Percentiles rank a stretch among this genome's conserved stretches.
Conservation (phyloP, 2,797 vertebrate genomes). For the Podarcis lilfordi region DNA sequence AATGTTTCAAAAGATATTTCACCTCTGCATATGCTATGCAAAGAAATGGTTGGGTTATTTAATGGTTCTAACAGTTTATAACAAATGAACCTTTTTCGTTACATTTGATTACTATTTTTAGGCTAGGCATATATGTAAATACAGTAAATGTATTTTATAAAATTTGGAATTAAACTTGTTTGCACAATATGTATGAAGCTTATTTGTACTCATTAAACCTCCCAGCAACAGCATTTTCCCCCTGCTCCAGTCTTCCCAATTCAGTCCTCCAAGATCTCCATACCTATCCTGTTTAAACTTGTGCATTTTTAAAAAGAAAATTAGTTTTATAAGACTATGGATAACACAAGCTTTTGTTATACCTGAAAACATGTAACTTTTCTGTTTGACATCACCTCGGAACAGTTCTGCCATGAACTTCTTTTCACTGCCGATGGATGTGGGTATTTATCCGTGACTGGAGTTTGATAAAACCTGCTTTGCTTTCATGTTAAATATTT, state of each 20-base stretch:
- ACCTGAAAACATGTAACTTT: background rate
- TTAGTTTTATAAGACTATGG: slow-evolving; percentile 38
- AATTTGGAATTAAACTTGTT: slow-evolving; percentile 68
- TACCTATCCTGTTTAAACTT: slow-evolving; percentile 33
- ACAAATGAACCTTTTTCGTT: slow-evolving; percentile 15
- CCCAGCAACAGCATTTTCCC: no score
- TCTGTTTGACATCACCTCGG: background rate
- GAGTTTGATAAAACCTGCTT: background rate
- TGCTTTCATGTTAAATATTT: background rate
- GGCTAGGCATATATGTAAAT: slow-evolving; percentile 69
- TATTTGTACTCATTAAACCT: slow-evolving; percentile 59
- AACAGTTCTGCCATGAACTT: background rate
- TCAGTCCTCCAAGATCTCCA: background rate
- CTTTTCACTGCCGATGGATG: background rate
- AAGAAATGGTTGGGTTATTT: slow-evolving; percentile 57
- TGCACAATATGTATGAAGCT: slow-evolving; percentile 60
- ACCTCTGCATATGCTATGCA: slow-evolving; percentile 55
- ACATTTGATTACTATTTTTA: slow-evolving; percentile 65
- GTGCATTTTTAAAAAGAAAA: slow-evolving; percentile 42
- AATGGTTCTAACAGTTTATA: slow-evolving; percentile 56
- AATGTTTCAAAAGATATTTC: slow-evolving; percentile 55
- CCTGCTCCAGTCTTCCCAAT: no score
- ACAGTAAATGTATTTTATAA: slow-evolving; percentile 66
- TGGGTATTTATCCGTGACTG: background rate
- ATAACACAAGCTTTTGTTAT: slow-evolving; percentile 10